These are phyloP conservation scores for Aptenodytes patagonicus DNA, from an alignment of 2,113 vertebrate species.

Conservation along the genomic window DNA sequence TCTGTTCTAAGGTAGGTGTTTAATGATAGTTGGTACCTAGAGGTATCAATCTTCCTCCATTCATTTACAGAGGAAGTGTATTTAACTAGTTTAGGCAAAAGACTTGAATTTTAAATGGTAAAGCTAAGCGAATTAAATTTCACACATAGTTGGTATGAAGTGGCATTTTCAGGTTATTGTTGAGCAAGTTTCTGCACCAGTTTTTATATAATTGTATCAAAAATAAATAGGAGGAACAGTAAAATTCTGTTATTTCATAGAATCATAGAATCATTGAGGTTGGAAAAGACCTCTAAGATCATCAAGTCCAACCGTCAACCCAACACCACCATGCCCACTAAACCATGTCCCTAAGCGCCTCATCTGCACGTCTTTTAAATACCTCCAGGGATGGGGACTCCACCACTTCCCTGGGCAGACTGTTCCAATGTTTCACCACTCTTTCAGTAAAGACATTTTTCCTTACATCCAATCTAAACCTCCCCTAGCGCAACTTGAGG, in stretches of 20 bases:
- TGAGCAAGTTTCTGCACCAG: not conserved
- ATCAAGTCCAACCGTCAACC: too few species aligned
- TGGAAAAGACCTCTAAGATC: too few species aligned
- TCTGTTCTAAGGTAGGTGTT: not conserved
- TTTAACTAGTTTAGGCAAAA: not conserved
- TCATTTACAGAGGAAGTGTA: not conserved
- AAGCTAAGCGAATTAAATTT: not conserved
- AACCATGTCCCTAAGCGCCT: too few species aligned
- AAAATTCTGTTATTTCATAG: not conserved
- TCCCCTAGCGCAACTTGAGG: too few species aligned
- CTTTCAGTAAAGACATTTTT: too few species aligned
- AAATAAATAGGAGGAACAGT: not conserved
- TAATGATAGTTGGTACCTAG: not conserved
- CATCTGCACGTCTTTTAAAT: too few species aligned
- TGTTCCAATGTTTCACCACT: too few species aligned
- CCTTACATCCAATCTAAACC: too few species aligned
- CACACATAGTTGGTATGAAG: not conserved
- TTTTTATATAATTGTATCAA: not conserved
- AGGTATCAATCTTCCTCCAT: not conserved
- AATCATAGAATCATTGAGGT: too few species aligned
- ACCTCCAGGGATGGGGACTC: too few species aligned
- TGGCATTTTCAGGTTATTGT: not conserved
- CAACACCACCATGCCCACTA: too few species aligned
- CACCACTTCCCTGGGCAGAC: too few species aligned
- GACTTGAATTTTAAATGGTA: not conserved